Percentiles rank a stretch among this genome's conserved stretches.
Conservation (phyloP, 2,888 invertebrate species). For the Nymphalis c-album region DNA sequence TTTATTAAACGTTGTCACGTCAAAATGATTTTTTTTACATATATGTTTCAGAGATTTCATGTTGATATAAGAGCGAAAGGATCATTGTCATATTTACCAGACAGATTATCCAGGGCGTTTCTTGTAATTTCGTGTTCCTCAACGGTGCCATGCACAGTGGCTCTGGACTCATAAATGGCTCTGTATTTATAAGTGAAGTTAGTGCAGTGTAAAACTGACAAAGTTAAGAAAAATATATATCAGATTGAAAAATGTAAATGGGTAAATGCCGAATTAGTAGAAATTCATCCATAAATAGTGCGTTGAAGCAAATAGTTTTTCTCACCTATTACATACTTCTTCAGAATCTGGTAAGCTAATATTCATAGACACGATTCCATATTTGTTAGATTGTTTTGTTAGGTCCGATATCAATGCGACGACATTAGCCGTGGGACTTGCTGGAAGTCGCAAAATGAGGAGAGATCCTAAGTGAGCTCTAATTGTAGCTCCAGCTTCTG, state of each 20-base stretch:
- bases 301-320: background rate
- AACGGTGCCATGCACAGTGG: constrained; percentile 30
- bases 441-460: constrained; percentile 60
- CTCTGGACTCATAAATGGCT: constrained; percentile 53
- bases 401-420: constrained; percentile 56
- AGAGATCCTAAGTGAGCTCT: constrained; percentile 63
- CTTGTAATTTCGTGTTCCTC: constrained; percentile 32
- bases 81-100: constrained; percentile 42
- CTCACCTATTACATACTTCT: constrained; percentile 64
- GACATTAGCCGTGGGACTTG: constrained; percentile 54
- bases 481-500: constrained; percentile 53
- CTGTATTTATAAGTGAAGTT: constrained; percentile 39
- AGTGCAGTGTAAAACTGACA: background rate
- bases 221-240: too few species aligned
- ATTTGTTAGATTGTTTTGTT: constrained; percentile 47
- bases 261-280: background rate
- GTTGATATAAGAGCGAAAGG: background rate
- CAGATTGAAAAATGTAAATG: too few species aligned
- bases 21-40: too few species aligned
- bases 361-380: constrained; percentile 58
- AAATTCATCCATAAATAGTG: constrained; percentile 2
- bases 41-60: too few species aligned
- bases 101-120: constrained; percentile 47
- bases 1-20: too few species aligned
- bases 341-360: constrained; percentile 67